Evolutionary conservation across 2,888 invertebrate genomes (phyloP).

Genomic region (Tipula confusa): DNA sequence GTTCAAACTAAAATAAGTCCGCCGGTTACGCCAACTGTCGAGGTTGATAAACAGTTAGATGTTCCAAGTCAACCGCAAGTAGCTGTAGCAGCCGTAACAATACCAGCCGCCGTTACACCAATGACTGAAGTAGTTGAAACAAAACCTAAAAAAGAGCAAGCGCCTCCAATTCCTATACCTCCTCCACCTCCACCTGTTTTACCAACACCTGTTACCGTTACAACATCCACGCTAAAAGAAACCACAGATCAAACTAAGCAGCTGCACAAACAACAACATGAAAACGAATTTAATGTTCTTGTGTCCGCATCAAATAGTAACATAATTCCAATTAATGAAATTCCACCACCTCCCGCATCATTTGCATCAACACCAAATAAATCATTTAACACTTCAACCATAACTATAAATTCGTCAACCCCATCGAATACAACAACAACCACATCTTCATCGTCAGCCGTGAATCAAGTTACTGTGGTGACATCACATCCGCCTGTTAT

Average conservation of each 20-base stretch:
- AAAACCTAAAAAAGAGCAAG: slow-evolving; percentile 29
- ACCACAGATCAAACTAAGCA: background rate
- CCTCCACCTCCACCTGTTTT: slow-evolving; percentile 34
- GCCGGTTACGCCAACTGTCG: slow-evolving; percentile 39
- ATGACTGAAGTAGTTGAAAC: slow-evolving; percentile 25
- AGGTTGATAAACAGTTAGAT: background rate
- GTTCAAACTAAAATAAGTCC: slow-evolving; percentile 39
- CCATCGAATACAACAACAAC: slow-evolving; percentile 34
- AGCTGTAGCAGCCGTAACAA: background rate
- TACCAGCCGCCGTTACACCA: background rate
- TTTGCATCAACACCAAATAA: slow-evolving; percentile 40
- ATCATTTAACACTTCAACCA: slow-evolving; percentile 45
- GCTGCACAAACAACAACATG: background rate
- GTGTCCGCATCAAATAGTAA: background rate
- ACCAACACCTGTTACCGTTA: slow-evolving; percentile 31
- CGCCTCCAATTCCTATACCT: background rate
- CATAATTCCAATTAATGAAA: slow-evolving; percentile 21
- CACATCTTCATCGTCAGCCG: slow-evolving; percentile 54
- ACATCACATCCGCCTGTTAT: slow-evolving; percentile 75
- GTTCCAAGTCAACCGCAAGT: background rate
- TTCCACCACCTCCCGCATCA: slow-evolving; percentile 40
- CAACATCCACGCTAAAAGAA: slow-evolving; percentile 34
- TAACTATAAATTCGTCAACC: slow-evolving; percentile 48
- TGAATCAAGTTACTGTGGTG: slow-evolving; percentile 77
- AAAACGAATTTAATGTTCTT: background rate